Evolutionary conservation across 53 echinoderm and acorn worm species (phyloP).

Genomic region (Antedon mediterranea): DNA sequence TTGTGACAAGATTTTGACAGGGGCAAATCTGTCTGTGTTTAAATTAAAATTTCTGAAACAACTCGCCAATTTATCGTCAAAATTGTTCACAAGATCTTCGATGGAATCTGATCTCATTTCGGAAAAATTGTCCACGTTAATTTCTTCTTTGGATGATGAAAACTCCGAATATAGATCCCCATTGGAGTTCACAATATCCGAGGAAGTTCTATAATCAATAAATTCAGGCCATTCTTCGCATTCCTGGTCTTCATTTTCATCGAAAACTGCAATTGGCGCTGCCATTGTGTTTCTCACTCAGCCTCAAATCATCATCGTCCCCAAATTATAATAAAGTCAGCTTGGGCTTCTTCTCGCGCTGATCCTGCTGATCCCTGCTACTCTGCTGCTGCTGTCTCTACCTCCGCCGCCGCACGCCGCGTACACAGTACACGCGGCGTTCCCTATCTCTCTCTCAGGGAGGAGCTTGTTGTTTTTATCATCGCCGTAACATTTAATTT

Average conservation of each 20-base stretch:
- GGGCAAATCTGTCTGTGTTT: slow-evolving; percentile 84
- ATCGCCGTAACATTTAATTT: too few species aligned
- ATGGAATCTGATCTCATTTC: slow-evolving; percentile 85
- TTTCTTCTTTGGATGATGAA: slow-evolving; percentile 84
- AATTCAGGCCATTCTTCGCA: slow-evolving; percentile 98
- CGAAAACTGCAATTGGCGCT: slow-evolving; percentile 90
- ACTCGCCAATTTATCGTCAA: slow-evolving; percentile 89
- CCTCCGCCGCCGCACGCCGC: too few species aligned
- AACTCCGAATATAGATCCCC: slow-evolving; percentile 72
- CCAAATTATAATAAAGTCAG: too few species aligned
- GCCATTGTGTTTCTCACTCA: slow-evolving; percentile 36
- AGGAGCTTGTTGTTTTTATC: too few species aligned
- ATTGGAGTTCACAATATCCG: slow-evolving; percentile 82
- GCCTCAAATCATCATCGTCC: background rate
- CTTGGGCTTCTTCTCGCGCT: too few species aligned
- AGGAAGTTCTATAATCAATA: slow-evolving; percentile 75
- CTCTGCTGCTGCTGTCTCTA: too few species aligned
- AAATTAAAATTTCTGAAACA: slow-evolving; percentile 95
- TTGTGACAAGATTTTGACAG: slow-evolving; percentile 83
- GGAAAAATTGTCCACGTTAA: slow-evolving; percentile 89
- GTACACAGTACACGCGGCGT: too few species aligned
- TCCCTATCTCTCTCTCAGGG: too few species aligned
- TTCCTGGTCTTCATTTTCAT: slow-evolving; percentile 62
- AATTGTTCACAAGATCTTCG: slow-evolving; percentile 97
- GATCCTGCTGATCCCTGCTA: too few species aligned